Evolutionary conservation across 2,113 vertebrate genomes (phyloP).

Genomic region (Oreotrochilus melanogaster): DNA sequence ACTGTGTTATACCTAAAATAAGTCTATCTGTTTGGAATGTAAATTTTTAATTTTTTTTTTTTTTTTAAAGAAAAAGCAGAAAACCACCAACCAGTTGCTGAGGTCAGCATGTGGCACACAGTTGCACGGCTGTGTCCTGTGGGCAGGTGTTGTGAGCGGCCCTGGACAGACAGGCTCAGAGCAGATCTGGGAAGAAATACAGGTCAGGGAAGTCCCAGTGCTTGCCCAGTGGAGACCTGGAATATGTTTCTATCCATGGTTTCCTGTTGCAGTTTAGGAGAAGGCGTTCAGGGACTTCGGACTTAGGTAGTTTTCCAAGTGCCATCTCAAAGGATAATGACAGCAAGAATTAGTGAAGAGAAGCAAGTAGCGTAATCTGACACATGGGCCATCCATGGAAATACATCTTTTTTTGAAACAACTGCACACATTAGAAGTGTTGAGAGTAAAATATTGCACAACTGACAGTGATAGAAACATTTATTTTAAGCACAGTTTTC

Average conservation of each 20-base stretch:
- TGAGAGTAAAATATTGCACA: neutral
- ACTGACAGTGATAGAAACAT: neutral
- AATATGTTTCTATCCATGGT: neutral
- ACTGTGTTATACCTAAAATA: neutral
- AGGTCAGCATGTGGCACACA: rapidly evolving
- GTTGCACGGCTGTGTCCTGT: rapidly evolving
- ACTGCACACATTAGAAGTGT: neutral
- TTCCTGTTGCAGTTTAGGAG: neutral
- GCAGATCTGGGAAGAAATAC: neutral
- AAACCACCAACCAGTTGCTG: rapidly evolving
- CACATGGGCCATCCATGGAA: neutral
- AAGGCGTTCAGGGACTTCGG: neutral
- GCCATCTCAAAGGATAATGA: neutral
- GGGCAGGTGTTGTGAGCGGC: neutral
- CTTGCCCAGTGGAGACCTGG: neutral
- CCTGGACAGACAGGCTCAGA: neutral
- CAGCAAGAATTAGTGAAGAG: neutral
- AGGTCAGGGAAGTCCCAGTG: neutral
- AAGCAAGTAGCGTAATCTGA: neutral
- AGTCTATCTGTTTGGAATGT: neutral
- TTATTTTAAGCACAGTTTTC: neutral
- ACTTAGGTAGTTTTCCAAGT: neutral
- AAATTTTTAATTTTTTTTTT: neutral
- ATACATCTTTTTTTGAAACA: neutral
- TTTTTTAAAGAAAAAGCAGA: neutral